Evolutionary conservation across 2,888 invertebrate genomes (phyloP).

Genomic region (Ametastegia equiseti): DNA sequence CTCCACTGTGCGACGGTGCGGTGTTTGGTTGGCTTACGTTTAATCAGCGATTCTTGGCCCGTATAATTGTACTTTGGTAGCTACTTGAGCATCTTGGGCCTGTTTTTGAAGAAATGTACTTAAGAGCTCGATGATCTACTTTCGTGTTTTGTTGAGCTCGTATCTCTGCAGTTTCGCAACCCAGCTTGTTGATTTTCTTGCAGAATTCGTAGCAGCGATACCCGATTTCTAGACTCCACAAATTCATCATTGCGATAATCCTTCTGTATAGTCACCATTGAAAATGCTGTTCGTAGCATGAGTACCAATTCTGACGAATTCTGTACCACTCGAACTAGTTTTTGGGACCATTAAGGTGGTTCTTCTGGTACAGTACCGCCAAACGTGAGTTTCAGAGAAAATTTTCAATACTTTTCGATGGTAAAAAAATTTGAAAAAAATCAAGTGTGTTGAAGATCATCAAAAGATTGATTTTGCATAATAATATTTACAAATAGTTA

Average conservation of each 20-base stretch:
- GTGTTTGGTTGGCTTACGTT: not conserved
- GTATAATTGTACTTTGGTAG: constrained; percentile 27
- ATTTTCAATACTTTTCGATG: no score
- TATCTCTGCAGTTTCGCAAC: not conserved
- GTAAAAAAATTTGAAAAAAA: no score
- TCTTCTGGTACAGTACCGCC: no score
- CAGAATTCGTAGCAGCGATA: constrained; percentile 7
- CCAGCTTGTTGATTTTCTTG: not conserved
- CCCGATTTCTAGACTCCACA: constrained; percentile 35
- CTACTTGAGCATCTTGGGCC: constrained; percentile 40
- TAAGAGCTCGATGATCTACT: not conserved
- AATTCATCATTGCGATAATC: constrained; percentile 45
- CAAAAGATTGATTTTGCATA: no score
- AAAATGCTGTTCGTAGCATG: constrained; percentile 45
- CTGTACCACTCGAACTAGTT: constrained; percentile 44
- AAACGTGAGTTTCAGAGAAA: no score
- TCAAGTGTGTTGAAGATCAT: no score
- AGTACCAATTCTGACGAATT: constrained; percentile 47
- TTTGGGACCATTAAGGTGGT: constrained; percentile 51
- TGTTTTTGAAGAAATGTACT: constrained; percentile 36
- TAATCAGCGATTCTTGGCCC: constrained; percentile 43
- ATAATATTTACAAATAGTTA: no score
- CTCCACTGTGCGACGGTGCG: no score
- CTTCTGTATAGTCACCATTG: constrained; percentile 49
- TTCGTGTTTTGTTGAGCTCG: not conserved